Evolutionary conservation across 2,113 vertebrate genomes (phyloP).

Genomic region (Semnornis frantzii): DNA sequence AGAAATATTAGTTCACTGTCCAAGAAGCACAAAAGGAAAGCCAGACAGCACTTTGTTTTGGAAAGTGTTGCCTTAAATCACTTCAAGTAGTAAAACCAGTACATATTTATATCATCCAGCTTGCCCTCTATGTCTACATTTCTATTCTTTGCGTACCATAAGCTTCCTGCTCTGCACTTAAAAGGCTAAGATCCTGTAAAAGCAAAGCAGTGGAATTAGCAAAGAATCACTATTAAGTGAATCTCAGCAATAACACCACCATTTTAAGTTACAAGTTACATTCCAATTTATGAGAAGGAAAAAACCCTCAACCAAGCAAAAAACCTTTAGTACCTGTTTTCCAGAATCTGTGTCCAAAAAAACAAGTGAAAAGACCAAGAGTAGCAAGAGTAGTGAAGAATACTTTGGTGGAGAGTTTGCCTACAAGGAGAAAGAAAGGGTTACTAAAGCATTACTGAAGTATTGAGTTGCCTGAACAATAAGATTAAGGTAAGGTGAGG

Average conservation of each 20-base stretch:
- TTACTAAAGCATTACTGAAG: background rate
- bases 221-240: background rate
- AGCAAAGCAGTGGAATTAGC: background rate
- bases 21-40: background rate
- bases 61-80: background rate
- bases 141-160: background rate
- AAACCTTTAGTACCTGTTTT: conserved; percentile 84
- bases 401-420: conserved; percentile 86
- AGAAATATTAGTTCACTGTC: background rate
- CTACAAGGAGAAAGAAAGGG: conserved; percentile 62
- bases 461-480: background rate
- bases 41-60: background rate
- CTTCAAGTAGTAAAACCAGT: background rate
- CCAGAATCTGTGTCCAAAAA: conserved; percentile 93
- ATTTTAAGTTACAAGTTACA: background rate
- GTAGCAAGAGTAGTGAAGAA: conserved; percentile 87
- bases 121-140: background rate
- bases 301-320: background rate
- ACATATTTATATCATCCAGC: background rate
- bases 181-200: background rate
- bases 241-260: background rate
- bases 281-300: background rate
- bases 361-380: conserved; percentile 90
- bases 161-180: background rate
- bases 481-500: background rate